A percentile compares a stretch with the other conserved stretches of the same genome.
Conservation (phyloP, 2,888 invertebrate species). For the Fissipunctia ypsillon region DNA sequence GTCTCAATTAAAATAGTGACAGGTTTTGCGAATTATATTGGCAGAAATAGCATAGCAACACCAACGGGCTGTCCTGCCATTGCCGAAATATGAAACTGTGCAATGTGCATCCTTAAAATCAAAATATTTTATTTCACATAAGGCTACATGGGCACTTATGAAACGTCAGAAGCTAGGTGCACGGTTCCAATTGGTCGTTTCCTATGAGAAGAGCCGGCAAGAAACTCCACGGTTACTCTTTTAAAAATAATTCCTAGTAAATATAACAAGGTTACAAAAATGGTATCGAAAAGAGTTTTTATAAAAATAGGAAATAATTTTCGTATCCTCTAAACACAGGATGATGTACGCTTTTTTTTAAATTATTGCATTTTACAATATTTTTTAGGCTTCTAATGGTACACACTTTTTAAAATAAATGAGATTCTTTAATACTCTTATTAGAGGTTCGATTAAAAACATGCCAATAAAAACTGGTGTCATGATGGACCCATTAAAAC, state of each 20-base stretch:
- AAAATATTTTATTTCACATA: too few species aligned
- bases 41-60: neutral
- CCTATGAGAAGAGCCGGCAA: too few species aligned
- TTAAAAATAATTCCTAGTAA: too few species aligned
- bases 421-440: too few species aligned
- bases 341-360: neutral
- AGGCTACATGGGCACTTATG: too few species aligned
- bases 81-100: neutral
- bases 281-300: neutral
- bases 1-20: constrained; percentile 18
- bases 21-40: constrained; percentile 3
- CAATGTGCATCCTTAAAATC: neutral
- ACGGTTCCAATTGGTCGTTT: too few species aligned
- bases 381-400: too few species aligned
- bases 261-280: neutral
- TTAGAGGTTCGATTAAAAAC: too few species aligned
- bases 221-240: too few species aligned
- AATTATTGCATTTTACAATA: too few species aligned
- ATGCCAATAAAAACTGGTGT: neutral
- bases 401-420: too few species aligned
- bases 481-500: neutral
- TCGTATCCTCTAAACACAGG: neutral
- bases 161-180: too few species aligned
- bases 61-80: neutral
- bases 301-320: neutral